A percentile compares a stretch with the other conserved stretches of the same genome.
Conservation (phyloP, 2,888 invertebrate species). For the Epicampocera succincta region DNA sequence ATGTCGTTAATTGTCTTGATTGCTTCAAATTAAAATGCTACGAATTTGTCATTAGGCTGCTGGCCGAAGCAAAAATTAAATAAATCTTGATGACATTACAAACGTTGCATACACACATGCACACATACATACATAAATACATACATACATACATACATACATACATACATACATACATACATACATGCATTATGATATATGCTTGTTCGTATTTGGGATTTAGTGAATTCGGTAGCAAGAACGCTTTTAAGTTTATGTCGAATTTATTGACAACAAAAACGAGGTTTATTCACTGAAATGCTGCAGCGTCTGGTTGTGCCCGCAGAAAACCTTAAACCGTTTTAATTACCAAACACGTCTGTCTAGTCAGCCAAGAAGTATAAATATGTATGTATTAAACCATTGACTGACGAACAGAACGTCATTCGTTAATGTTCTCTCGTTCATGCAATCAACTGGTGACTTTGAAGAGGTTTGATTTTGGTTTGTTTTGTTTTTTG, state of each 20-base stretch:
- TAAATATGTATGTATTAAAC: conserved; percentile 19
- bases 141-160: too few relatives aligned
- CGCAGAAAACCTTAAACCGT: conserved; percentile 40
- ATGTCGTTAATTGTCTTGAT: conserved; percentile 32
- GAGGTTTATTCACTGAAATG: neutral
- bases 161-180: neutral
- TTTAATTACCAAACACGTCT: conserved; percentile 38
- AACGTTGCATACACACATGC: too few relatives aligned
- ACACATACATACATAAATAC: too few relatives aligned
- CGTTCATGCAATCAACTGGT: conserved; percentile 18
- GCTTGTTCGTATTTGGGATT: neutral
- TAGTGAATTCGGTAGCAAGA: conserved; percentile 36
- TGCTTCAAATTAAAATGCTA: conserved; percentile 21
- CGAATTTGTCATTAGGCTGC: too few relatives aligned
- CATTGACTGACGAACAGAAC: conserved; percentile 53
- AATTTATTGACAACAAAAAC: conserved; percentile 9
- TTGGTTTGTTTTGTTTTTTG: conserved; percentile 42
- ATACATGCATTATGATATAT: too few relatives aligned
- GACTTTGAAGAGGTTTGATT: conserved; percentile 61
- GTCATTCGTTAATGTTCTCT: conserved; percentile 53
- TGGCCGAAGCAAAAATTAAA: conserved; percentile 10
- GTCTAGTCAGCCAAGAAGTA: conserved; percentile 3
- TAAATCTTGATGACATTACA: neutral
- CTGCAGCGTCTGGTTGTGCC: neutral
- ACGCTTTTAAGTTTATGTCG: conserved; percentile 16